Evolutionary conservation across 2,888 invertebrate species (phyloP).

Genomic region (Drosophila acutilabella): DNA sequence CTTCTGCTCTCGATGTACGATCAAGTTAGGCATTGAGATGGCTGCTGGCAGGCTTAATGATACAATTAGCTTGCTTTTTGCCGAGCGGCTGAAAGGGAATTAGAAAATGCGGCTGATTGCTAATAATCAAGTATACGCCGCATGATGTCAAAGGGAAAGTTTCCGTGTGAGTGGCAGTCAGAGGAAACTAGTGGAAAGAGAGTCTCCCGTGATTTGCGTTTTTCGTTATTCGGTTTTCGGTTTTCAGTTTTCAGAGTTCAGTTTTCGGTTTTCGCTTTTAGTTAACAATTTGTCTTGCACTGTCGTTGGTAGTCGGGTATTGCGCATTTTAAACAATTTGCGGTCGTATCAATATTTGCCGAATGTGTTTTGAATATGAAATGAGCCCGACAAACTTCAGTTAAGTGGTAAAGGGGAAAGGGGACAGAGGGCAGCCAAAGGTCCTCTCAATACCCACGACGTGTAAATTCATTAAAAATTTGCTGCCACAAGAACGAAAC

Average conservation of each 20-base stretch:
- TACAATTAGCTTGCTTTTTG: conserved; percentile 67
- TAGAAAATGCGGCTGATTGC: conserved; percentile 50
- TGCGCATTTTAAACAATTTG: conserved; percentile 77
- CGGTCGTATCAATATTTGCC: conserved; percentile 75
- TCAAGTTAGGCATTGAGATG: conserved; percentile 17
- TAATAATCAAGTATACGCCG: conserved; percentile 71
- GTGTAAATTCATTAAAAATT: conserved; percentile 81
- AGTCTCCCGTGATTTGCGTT: conserved; percentile 67
- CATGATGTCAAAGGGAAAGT: conserved; percentile 47
- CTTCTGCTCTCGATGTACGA: conserved; percentile 7
- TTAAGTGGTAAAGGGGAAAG: neutral
- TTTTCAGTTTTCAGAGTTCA: neutral
- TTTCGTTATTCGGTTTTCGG: conserved; percentile 35
- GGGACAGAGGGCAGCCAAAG: conserved; percentile 9
- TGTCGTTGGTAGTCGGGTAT: conserved; percentile 47
- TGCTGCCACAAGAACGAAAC: conserved; percentile 58
- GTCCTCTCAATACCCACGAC: conserved; percentile 28
- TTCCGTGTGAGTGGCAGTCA: conserved; percentile 25
- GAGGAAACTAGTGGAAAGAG: neutral
- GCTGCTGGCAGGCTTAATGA: conserved; percentile 57
- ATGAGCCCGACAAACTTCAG: conserved; percentile 49
- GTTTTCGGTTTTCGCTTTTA: conserved; percentile 33
- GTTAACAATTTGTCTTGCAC: conserved; percentile 73
- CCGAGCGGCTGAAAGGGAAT: conserved; percentile 11
- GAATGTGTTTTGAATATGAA: conserved; percentile 79